A percentile compares a stretch with the other conserved stretches of the same genome.
Conservation (phyloP, 2,797 vertebrate species). For the Tokudaia muenninki region DNA sequence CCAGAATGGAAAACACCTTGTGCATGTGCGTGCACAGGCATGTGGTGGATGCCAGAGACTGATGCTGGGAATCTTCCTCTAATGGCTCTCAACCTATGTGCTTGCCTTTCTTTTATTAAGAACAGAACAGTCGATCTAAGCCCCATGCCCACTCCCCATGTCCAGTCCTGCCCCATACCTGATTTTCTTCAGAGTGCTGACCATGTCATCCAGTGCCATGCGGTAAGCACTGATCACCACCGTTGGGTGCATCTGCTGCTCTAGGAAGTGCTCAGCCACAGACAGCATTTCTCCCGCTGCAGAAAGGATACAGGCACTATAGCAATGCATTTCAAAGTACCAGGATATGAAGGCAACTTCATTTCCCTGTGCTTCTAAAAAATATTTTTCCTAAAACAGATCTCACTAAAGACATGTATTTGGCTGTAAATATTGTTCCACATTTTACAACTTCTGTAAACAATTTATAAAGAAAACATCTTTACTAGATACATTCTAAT, state of each 20-base stretch:
- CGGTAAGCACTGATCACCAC: conserved; percentile 96
- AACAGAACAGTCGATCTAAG: background rate
- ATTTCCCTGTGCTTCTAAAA: conserved; percentile 37
- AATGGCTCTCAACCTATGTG: background rate
- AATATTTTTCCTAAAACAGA: conserved; percentile 23
- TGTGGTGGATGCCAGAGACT: background rate
- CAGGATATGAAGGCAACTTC: background rate
- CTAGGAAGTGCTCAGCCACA: conserved; percentile 96
- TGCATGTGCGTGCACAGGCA: rapidly evolving
- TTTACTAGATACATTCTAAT: background rate
- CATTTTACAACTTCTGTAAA: background rate
- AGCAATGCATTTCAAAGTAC: background rate
- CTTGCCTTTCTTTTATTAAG: background rate
- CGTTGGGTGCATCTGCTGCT: conserved; percentile 98
- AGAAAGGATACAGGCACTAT: background rate
- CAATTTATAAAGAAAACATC: background rate
- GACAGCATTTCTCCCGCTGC: conserved; percentile 97
- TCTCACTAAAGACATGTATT: background rate
- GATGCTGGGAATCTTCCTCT: background rate
- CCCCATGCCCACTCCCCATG: background rate
- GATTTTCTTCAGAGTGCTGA: conserved; percentile 93
- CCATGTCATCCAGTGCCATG: conserved; percentile 96
- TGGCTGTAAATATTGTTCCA: background rate
- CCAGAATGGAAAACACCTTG: background rate
- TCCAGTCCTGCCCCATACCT: conserved; percentile 88